Base-by-base conservation (phyloP, 1,140 invertebrate species). In the Neelides sp. region DNA sequence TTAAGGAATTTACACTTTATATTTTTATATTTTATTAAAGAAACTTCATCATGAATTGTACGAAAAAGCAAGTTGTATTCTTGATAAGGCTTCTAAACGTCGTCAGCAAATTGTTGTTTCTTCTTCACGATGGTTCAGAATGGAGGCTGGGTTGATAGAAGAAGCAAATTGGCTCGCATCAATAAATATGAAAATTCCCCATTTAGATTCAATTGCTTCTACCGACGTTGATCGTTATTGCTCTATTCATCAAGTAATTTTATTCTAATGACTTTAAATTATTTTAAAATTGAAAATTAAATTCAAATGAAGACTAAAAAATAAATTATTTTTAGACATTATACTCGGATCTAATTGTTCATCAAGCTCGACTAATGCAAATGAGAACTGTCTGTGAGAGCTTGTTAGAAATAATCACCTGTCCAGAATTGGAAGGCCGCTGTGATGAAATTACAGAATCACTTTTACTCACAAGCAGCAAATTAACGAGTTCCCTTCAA, bases 191-290 rank as follows among this genome's bases (percentile, higher is more conserved):
- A 72, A 84, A 57, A 77, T 87, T 2, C 85, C 85, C 0, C 79
- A 85, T 63, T 67, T 88, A 0, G 77, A 78, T 17, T 79, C 75
- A 4, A 79, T 88, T 0, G 82, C 80, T 1, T 85, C 83, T 1
- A 76, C 75, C 8, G 84, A 87, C 58, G 85, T 83, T 57, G 78
- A 86, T 61, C 79, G 85, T 60, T 87, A 85, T 61, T 85, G 85
- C 28, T 83, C 82, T 20, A 65, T 86, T 0, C 85, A 85, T 66
- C 82, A 75, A 66, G 74, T 74, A 58, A 64, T 30, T 13, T 22
- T 20, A 12, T n/a, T n/a, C n/a, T n/a, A n/a, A n/a, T n/a, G n/a
- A n/a, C n/a, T n/a, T n/a, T n/a, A n/a, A n/a, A n/a, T n/a, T n/a
- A n/a, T n/a, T n/a, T n/a, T n/a, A n/a, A n/a, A 17, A 27, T 19